phyloP scores from a whole-genome alignment of 2,888 invertebrate genomes.

The Netelia fuscicornis region DNA sequence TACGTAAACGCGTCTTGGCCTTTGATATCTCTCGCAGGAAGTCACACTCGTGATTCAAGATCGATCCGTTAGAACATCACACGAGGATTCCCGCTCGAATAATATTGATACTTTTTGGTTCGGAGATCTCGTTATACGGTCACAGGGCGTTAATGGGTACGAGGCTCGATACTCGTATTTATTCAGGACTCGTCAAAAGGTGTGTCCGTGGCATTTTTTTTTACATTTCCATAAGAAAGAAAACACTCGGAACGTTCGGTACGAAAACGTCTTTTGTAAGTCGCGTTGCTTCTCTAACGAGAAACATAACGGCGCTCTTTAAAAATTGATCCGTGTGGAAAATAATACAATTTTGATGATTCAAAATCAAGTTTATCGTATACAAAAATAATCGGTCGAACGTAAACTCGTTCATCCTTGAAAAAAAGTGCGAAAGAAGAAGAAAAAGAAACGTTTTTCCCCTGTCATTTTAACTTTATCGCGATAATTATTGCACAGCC shows the following conservation, averaged over 20 bases:
- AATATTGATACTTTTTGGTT: slow-evolving; percentile 51
- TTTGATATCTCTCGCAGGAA: slow-evolving; percentile 6
- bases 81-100: slow-evolving; percentile 53
- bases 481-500: not conserved
- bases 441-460: no score
- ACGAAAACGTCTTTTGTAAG: not conserved
- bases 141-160: slow-evolving; percentile 12
- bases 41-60: not conserved
- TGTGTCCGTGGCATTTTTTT: slow-evolving; percentile 7
- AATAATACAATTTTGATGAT: not conserved
- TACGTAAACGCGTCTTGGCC: slow-evolving; percentile 5
- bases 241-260: not conserved
- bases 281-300: not conserved
- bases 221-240: slow-evolving; percentile 16
- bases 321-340: no score
- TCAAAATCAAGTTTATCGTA: not conserved
- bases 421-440: not conserved
- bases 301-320: not conserved
- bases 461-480: not conserved
- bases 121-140: slow-evolving; percentile 13
- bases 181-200: slow-evolving; percentile 44
- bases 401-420: not conserved
- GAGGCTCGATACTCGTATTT: slow-evolving; percentile 42
- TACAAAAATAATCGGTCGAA: not conserved
- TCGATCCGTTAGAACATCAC: slow-evolving; percentile 11